These are phyloP conservation scores for Heteromyza rotundicornis DNA, from an alignment of 2,888 invertebrate genomes.

Conservation along the genomic window DNA sequence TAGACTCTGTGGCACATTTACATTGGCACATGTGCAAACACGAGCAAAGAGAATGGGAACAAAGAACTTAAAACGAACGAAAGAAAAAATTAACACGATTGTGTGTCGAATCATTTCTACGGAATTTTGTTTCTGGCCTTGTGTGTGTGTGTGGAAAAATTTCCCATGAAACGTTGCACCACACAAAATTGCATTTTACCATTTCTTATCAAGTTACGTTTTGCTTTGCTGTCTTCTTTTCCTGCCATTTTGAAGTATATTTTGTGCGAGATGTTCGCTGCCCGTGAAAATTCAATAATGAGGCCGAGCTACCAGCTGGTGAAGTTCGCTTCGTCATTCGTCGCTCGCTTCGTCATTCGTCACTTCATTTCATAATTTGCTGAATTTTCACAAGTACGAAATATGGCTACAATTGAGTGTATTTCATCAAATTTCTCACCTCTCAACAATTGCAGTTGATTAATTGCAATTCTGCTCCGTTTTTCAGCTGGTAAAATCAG, in stretches of 20 bases:
- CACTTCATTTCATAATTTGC: neutral
- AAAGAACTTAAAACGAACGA: neutral
- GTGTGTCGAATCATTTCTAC: no score
- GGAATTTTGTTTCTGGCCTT: no score
- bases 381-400: no score
- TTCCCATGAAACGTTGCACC: neutral
- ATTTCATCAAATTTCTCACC: no score
- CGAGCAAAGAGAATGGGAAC: neutral
- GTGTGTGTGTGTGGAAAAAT: no score
- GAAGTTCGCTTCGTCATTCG: neutral
- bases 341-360: neutral
- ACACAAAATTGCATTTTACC: neutral
- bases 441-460: no score
- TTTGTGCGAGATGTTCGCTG: neutral
- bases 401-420: no score
- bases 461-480: neutral
- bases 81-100: neutral
- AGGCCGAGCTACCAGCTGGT: neutral
- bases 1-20: no score
- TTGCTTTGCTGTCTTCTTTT: no score
- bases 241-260: neutral
- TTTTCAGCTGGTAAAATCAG: neutral
- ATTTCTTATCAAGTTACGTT: no score
- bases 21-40: no score
- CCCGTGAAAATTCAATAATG: conserved; percentile 6